A percentile compares a stretch with the other conserved stretches of the same genome.
These are phyloP conservation scores for Biston stratarius DNA, from an alignment of 2,888 invertebrate species.

Conservation along the genomic window DNA sequence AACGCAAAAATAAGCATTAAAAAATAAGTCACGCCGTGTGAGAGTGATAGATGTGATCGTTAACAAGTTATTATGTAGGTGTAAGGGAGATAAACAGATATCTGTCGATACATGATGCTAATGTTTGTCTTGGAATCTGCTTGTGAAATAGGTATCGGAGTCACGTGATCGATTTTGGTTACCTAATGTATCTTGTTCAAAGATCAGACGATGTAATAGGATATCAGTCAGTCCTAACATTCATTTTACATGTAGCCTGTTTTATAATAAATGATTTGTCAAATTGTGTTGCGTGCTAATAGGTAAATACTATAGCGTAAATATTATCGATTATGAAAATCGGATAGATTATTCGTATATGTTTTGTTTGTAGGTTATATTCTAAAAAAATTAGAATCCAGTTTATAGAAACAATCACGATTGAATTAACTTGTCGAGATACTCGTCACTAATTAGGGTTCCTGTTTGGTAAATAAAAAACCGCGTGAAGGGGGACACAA, in stretches of 20 bases:
- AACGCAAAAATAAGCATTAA: slow-evolving; percentile 23
- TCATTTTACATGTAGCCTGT: neutral
- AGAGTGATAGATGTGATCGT: slow-evolving; percentile 24
- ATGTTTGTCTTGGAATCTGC: slow-evolving; percentile 63
- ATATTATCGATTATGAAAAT: too few relatives aligned
- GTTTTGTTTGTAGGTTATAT: too few relatives aligned
- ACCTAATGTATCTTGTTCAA: slow-evolving; percentile 62
- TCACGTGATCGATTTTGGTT: slow-evolving; percentile 57
- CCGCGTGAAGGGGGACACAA: too few relatives aligned
- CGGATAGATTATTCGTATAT: too few relatives aligned
- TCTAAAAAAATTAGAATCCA: too few relatives aligned
- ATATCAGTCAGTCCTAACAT: slow-evolving; percentile 9
- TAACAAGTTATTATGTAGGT: slow-evolving; percentile 23
- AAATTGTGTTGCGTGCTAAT: neutral
- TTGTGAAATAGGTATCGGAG: slow-evolving; percentile 49
- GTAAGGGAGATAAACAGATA: slow-evolving; percentile 48
- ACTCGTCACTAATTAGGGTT: too few relatives aligned
- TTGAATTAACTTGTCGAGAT: neutral
- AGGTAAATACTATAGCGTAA: too few relatives aligned
- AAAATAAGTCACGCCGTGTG: slow-evolving; percentile 40
- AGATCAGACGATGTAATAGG: slow-evolving; percentile 54
- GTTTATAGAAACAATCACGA: slow-evolving; percentile 6
- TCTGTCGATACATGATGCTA: slow-evolving; percentile 56
- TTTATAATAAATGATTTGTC: neutral
- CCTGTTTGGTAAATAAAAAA: too few relatives aligned